phyloP scores from a whole-genome alignment of 2,797 vertebrate species.

The Iguana delicatissima region DNA sequence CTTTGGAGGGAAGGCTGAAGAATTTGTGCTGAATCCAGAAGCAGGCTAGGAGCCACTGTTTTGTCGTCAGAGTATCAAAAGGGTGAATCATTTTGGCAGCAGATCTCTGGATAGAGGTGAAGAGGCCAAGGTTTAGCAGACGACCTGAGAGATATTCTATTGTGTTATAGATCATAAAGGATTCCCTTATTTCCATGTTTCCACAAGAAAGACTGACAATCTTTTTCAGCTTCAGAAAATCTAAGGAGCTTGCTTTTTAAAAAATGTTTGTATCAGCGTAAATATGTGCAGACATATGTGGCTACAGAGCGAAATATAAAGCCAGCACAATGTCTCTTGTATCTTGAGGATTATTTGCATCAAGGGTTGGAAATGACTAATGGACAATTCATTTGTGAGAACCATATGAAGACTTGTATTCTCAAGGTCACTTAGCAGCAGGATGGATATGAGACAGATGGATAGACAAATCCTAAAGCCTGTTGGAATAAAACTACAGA shows the following conservation, averaged over 20 bases:
- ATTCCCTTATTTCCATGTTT: conserved; percentile 1
- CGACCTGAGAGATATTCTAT: background rate
- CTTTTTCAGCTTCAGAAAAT: background rate
- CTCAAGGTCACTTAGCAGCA: background rate
- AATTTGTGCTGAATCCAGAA: background rate
- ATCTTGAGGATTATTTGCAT: background rate
- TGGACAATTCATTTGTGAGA: background rate
- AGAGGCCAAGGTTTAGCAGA: background rate
- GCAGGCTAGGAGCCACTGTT: background rate
- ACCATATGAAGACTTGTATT: background rate
- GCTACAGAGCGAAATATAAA: background rate
- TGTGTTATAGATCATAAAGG: background rate
- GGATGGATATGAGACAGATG: background rate
- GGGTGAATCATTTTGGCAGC: background rate
- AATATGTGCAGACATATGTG: background rate
- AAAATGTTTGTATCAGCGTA: too few species aligned
- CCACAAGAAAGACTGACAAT: background rate
- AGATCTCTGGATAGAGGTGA: background rate
- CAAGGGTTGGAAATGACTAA: background rate
- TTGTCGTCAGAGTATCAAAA: background rate
- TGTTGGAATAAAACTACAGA: too few species aligned
- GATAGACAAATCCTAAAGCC: too few species aligned
- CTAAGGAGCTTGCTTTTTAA: background rate
- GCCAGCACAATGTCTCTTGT: background rate
- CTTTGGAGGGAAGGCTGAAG: background rate